Base-by-base conservation (phyloP, 2,888 invertebrate species). In the Hydrotaea cyrtoneurina region DNA sequence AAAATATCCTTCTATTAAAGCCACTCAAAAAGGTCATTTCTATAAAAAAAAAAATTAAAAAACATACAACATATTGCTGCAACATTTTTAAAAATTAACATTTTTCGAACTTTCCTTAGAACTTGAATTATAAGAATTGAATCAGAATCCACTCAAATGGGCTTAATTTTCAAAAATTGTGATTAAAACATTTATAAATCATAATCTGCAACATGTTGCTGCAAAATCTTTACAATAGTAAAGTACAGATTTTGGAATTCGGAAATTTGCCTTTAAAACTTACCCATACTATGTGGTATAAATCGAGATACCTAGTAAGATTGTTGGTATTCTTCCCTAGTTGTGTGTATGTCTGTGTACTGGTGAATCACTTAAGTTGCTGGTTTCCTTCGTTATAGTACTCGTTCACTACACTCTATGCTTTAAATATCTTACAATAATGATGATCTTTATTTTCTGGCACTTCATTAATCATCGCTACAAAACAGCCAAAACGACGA, bases 381-480 rank as follows among this genome's bases (percentile, higher is more conserved):
- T 23, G 8, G 19, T 21, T 57, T 2, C 21, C 59, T 26, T 59
- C 11, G 36, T 59, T 31, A 31, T 31, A 7, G 39, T 66, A 21
- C 17, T 11, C 15, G 66, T 66, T 46, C 46, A 46, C 26, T 59
- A 57, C 66, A 43, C 77, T 82, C 77, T 85, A 82, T 85, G 79
- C 82, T 73, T 81, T 81, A 77, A 85, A 82, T 81, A 82, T 85
- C 82, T 85, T 85, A 85, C 85, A 82, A 85, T 85, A 85, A 85
- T 85, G 85, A 85, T 85, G 85, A 85, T 85, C 85, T 85, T 85
- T 85, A 85, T 89, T 86, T 88, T 89, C 88, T 90, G 91, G 91
- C 91, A 91, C 91, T 91, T 91, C 91, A 92, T 92, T 92, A 91
- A 92, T 92, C 91, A 91, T 90, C 89, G 88, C 89, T 89, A 90